A percentile compares a stretch with the other conserved stretches of the same genome.
phyloP scores from a whole-genome alignment of 1,140 invertebrate species.

The Meteorus sp. region DNA sequence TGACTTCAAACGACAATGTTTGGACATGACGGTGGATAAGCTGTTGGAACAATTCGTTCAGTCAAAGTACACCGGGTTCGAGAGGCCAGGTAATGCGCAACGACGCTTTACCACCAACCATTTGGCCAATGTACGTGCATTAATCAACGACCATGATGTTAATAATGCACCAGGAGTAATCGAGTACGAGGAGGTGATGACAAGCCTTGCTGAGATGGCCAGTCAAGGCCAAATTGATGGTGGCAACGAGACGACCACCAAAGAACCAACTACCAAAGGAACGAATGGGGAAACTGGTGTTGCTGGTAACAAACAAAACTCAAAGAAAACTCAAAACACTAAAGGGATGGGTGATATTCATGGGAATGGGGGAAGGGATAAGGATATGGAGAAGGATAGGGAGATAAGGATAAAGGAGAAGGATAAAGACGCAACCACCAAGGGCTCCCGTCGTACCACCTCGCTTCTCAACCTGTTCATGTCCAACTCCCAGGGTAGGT shows the following conservation, averaged over 20 bases:
- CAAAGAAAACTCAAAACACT: constrained; percentile 51
- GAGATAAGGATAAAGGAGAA: constrained; percentile 36
- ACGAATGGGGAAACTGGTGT: constrained; percentile 57
- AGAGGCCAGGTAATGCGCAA: constrained; percentile 76
- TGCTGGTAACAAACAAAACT: constrained; percentile 56
- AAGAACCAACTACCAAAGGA: constrained; percentile 50
- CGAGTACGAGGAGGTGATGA: constrained; percentile 63
- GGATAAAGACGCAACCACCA: constrained; percentile 61
- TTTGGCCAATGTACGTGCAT: not conserved
- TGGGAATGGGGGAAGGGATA: constrained; percentile 51
- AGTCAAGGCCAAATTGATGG: constrained; percentile 42
- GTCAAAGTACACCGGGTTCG: constrained; percentile 86
- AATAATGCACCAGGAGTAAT: constrained; percentile 43
- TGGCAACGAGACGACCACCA: constrained; percentile 33
- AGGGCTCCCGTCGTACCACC: constrained; percentile 87
- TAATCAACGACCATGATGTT: constrained; percentile 20
- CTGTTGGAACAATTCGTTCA: constrained; percentile 87
- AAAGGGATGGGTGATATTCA: constrained; percentile 52
- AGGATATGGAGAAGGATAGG: constrained; percentile 40
- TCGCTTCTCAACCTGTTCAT: constrained; percentile 93
- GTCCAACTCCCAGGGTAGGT: constrained; percentile 88
- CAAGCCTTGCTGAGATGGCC: constrained; percentile 51
- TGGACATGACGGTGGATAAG: constrained; percentile 89
- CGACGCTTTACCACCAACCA: constrained; percentile 11
- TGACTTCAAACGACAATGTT: constrained; percentile 87